phyloP scores from a whole-genome alignment of 2,113 vertebrate genomes.

The Apodemus speciosus region DNA sequence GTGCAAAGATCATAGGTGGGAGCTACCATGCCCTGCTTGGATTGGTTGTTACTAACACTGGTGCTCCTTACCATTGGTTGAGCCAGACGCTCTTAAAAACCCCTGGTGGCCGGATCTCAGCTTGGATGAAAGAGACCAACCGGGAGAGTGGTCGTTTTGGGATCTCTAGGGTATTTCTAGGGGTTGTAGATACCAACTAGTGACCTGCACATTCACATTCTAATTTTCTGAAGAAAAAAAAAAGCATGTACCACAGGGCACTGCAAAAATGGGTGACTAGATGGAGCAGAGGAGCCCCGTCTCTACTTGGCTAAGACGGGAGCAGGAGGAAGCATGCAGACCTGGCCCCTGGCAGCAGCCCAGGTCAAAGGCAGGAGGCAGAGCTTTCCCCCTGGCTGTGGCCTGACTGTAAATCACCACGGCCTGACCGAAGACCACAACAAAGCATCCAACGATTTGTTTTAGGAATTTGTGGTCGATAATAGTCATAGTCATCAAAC shows the following conservation, averaged over 20 bases:
- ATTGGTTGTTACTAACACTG: not conserved
- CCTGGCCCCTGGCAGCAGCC: not conserved
- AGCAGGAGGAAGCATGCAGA: not conserved
- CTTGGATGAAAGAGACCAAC: no score
- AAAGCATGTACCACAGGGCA: not conserved
- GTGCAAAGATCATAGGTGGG: not conserved
- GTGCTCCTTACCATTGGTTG: not conserved
- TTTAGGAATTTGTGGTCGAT: conserved; percentile 10
- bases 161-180: not conserved
- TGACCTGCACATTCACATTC: not conserved
- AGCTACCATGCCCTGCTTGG: not conserved
- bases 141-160: not conserved
- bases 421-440: not conserved
- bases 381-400: not conserved
- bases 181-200: not conserved
- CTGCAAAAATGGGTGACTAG: not conserved
- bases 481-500: conserved; percentile 22
- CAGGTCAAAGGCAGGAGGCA: not conserved
- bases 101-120: not conserved
- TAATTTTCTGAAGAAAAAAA: not conserved
- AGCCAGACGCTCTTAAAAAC: not conserved
- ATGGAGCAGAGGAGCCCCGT: not conserved
- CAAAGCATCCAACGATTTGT: not conserved
- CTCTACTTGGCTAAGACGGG: not conserved
- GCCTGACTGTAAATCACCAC: not conserved